Evolutionary conservation across 2,113 vertebrate species (phyloP).

Genomic region (Pardalotus punctatus): DNA sequence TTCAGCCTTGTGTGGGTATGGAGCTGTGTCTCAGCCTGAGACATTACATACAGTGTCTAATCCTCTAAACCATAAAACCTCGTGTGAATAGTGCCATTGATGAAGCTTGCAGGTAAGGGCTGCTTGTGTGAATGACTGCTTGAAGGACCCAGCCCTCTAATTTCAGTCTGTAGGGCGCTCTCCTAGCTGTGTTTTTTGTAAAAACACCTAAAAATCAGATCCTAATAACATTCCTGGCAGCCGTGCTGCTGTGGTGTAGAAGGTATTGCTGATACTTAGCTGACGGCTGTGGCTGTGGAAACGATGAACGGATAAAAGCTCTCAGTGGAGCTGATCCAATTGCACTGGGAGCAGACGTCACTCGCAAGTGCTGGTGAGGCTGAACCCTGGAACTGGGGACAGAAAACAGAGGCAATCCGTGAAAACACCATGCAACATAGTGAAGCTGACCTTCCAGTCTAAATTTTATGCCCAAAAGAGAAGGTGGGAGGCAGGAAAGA

Average conservation of each 20-base stretch:
- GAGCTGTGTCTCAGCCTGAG: neutral
- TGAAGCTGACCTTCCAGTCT: neutral
- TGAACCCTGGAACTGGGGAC: neutral
- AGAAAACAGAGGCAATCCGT: neutral
- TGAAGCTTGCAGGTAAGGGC: neutral
- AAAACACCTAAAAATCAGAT: conserved; percentile 44
- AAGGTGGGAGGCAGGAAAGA: neutral
- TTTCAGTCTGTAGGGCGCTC: conserved; percentile 14
- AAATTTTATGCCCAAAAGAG: neutral
- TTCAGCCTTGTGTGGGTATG: neutral
- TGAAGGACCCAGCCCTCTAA: neutral
- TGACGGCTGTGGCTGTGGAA: neutral
- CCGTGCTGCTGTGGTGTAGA: neutral
- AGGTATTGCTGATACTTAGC: neutral
- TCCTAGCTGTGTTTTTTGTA: conserved; percentile 50
- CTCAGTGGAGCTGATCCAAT: neutral
- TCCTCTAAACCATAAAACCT: conserved; percentile 44
- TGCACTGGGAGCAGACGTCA: rapidly evolving
- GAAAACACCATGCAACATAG: neutral
- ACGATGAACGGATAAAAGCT: neutral
- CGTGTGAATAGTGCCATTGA: conserved; percentile 53
- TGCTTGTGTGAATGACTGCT: neutral
- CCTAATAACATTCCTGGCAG: conserved; percentile 5
- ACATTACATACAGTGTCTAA: conserved; percentile 56
- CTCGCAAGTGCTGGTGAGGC: neutral